Evolutionary conservation across 2,113 vertebrate genomes (phyloP).

Genomic region (Holacanthus passer): DNA sequence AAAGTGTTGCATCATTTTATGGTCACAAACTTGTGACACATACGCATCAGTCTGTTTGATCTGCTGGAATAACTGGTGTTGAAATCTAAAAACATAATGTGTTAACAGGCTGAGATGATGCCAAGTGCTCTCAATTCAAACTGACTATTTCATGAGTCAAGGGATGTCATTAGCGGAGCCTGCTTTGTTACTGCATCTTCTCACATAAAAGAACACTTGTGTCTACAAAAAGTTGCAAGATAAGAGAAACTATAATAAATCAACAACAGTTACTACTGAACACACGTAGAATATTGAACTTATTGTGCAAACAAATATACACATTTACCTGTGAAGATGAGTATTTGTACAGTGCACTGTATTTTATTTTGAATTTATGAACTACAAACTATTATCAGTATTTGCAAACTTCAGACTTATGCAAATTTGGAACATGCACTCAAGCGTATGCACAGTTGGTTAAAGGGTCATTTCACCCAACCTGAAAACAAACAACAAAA

Average conservation of each 20-base stretch:
- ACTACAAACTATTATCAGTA: not conserved
- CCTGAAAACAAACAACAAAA: too few species aligned
- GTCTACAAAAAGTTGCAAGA: not conserved
- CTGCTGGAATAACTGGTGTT: not conserved
- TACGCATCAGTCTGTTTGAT: constrained; percentile 34
- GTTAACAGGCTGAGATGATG: constrained; percentile 6
- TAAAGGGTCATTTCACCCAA: not conserved
- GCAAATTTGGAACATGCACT: not conserved
- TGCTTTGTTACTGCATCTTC: not conserved
- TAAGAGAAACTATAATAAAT: not conserved
- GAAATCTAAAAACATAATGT: not conserved
- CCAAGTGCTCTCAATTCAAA: constrained; percentile 25
- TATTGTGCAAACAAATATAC: too few species aligned
- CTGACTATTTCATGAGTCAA: constrained; percentile 42
- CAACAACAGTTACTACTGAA: not conserved
- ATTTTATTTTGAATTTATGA: not conserved
- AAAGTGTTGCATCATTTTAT: not conserved
- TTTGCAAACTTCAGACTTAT: not conserved
- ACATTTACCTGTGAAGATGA: too few species aligned
- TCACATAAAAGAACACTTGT: not conserved
- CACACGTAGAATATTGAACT: not conserved
- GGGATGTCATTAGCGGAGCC: constrained; percentile 28
- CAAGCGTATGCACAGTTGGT: not conserved
- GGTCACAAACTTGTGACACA: constrained; percentile 6
- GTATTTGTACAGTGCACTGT: not conserved